phyloP scores from a whole-genome alignment of 2,797 vertebrate genomes.

The Mormyrops attenuatus region DNA sequence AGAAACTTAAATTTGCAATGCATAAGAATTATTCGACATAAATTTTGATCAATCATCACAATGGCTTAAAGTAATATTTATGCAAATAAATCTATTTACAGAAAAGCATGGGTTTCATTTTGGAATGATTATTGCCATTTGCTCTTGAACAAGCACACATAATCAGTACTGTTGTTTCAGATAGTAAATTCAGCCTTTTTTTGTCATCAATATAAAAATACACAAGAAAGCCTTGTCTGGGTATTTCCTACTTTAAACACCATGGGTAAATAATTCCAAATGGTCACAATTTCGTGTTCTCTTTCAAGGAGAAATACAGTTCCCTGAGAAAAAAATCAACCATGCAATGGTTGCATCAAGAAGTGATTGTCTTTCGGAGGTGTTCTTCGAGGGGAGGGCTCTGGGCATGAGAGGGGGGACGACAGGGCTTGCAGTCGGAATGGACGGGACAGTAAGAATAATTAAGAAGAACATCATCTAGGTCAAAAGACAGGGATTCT shows the following conservation, averaged over 20 bases:
- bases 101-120: slow-evolving; percentile 14
- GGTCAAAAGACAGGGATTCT: neutral
- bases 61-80: slow-evolving; percentile 12
- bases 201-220: slow-evolving; percentile 33
- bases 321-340: slow-evolving; percentile 88
- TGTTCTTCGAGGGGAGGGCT: slow-evolving; percentile 27
- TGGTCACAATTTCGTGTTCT: slow-evolving; percentile 45
- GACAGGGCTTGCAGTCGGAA: neutral
- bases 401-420: neutral
- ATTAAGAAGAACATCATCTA: neutral
- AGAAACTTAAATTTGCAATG: slow-evolving; percentile 31
- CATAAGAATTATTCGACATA: neutral
- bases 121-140: slow-evolving; percentile 25
- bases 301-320: slow-evolving; percentile 72
- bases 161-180: slow-evolving; percentile 39
- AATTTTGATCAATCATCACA: slow-evolving; percentile 8
- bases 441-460: neutral
- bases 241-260: slow-evolving; percentile 54
- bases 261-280: slow-evolving; percentile 59
- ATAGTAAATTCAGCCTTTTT: slow-evolving; percentile 37
- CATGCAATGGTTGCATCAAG: slow-evolving; percentile 73
- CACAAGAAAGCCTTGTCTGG: slow-evolving; percentile 87
- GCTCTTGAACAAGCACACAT: slow-evolving; percentile 16
- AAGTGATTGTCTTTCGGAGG: slow-evolving; percentile 91
- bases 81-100: slow-evolving; percentile 21